phyloP scores from a whole-genome alignment of 2,797 vertebrate species.

The Trematomus bernacchii region DNA sequence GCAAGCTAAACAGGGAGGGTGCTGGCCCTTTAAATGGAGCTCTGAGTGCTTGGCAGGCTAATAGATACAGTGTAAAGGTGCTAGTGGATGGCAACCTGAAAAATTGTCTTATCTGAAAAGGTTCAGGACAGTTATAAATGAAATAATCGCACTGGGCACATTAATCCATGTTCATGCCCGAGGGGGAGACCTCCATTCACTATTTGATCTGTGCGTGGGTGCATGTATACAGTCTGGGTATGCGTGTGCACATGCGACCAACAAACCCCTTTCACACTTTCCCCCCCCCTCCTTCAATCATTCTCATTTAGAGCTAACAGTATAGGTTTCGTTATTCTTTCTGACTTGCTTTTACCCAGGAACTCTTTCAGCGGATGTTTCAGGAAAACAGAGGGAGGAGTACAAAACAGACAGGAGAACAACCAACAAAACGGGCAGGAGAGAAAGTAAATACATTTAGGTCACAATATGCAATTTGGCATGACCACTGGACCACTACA shows the following conservation, averaged over 20 bases:
- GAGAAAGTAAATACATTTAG: constrained; percentile 31
- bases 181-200: constrained; percentile 67
- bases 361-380: constrained; percentile 18
- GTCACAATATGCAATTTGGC: constrained; percentile 29
- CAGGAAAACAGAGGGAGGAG: constrained; percentile 2
- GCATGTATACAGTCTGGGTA: constrained; percentile 32
- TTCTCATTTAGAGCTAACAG: constrained; percentile 31
- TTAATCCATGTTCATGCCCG: constrained; percentile 79
- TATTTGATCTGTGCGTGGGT: constrained; percentile 70
- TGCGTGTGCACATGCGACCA: constrained; percentile 28
- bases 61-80: constrained; percentile 82
- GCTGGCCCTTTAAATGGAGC: constrained; percentile 80
- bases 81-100: constrained; percentile 83
- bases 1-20: constrained; percentile 38
- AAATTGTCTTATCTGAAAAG: constrained; percentile 85
- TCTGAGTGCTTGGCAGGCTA: constrained; percentile 75
- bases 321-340: constrained; percentile 47
- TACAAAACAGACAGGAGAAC: neutral
- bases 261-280: constrained; percentile 15
- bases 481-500: constrained; percentile 32
- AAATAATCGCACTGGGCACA: constrained; percentile 79
- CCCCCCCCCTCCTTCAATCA: constrained; percentile 24
- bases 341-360: constrained; percentile 40
- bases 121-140: constrained; percentile 84
- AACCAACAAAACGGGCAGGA: constrained; percentile 5